These are phyloP conservation scores for Brevipalpus yothersi DNA, from an alignment of 1,140 invertebrate genomes.

Conservation along the genomic window DNA sequence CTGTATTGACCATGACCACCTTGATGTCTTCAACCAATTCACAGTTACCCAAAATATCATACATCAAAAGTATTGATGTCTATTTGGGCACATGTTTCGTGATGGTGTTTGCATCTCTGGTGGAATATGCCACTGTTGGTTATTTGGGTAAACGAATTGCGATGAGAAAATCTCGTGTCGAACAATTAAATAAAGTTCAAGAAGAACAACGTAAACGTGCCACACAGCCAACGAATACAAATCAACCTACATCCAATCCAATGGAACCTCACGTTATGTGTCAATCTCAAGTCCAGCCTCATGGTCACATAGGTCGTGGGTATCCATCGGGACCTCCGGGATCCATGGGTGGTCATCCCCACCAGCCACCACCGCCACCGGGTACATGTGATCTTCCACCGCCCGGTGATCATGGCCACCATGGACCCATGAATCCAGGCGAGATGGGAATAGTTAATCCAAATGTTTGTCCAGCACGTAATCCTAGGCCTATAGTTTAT, in stretches of 20 bases:
- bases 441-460: constrained; percentile 1
- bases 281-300: too few species aligned
- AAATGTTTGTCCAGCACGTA: background rate
- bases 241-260: too few species aligned
- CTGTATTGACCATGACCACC: constrained; percentile 26
- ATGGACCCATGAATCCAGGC: background rate
- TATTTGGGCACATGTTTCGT: constrained; percentile 41
- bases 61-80: constrained; percentile 52
- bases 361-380: background rate
- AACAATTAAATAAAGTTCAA: constrained; percentile 61
- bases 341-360: background rate
- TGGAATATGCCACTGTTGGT: constrained; percentile 65
- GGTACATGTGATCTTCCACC: background rate
- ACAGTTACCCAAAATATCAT: constrained; percentile 24
- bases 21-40: constrained; percentile 27
- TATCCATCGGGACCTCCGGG: background rate
- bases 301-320: too few species aligned
- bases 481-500: background rate
- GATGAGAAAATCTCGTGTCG: constrained; percentile 69
- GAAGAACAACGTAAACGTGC: constrained; percentile 32
- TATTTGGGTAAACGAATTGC: constrained; percentile 85
- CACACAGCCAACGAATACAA: too few species aligned
- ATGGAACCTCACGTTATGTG: too few species aligned
- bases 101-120: constrained; percentile 18
- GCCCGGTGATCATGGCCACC: background rate